Percentiles rank a stretch among this genome's conserved stretches.
Conservation (phyloP, 2,888 invertebrate species). For the Prosopocoilus inquinatus region DNA sequence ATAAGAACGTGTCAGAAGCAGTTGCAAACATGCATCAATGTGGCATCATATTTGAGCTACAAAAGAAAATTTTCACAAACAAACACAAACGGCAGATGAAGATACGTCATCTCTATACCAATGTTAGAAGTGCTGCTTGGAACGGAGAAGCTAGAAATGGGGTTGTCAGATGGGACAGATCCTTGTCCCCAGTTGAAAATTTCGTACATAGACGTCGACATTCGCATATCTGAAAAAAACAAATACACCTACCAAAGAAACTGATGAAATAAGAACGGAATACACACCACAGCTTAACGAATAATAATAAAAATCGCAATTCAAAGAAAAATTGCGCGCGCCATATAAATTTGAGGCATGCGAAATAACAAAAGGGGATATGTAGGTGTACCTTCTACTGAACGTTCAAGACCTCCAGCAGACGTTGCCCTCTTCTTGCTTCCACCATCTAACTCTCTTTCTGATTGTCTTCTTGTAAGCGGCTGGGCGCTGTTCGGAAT, state of each 20-base stretch:
- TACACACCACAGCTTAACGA: conserved; percentile 8
- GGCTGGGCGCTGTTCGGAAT: conserved; percentile 72
- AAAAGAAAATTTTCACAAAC: too few relatives aligned
- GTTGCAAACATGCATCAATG: neutral
- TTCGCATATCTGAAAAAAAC: conserved; percentile 60
- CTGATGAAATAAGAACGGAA: conserved; percentile 9
- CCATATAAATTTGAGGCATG: neutral
- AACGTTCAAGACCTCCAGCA: conserved; percentile 68
- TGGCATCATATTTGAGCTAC: neutral
- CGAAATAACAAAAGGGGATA: neutral
- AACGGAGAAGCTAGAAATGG: conserved; percentile 16
- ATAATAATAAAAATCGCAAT: conserved; percentile 11
- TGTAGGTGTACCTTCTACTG: conserved; percentile 56
- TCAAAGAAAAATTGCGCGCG: neutral
- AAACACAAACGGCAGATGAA: conserved; percentile 4
- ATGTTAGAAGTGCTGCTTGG: conserved; percentile 15
- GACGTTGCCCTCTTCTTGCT: conserved; percentile 76
- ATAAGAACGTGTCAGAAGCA: too few relatives aligned
- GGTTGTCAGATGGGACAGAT: conserved; percentile 14
- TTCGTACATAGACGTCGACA: conserved; percentile 72
- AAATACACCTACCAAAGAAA: conserved; percentile 29
- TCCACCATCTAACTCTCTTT: conserved; percentile 73
- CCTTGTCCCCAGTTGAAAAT: conserved; percentile 63
- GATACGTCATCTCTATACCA: conserved; percentile 20
- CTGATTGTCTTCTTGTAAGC: conserved; percentile 80